Evolutionary conservation across 2,113 vertebrate species (phyloP).

Genomic region (Oreochromis niloticus): DNA sequence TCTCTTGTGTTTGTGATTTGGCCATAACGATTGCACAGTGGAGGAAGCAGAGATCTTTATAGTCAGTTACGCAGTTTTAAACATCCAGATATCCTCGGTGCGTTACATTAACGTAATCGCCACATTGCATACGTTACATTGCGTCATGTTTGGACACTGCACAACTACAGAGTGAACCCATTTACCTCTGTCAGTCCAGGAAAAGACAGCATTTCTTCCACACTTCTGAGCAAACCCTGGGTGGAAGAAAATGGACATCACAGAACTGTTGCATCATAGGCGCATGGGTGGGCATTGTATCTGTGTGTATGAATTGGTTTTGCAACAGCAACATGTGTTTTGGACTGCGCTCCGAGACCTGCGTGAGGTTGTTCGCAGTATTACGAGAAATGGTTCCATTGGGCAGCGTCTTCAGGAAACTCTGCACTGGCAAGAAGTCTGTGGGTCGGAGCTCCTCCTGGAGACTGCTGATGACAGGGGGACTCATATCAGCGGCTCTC

Average conservation of each 20-base stretch:
- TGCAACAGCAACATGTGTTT: background rate
- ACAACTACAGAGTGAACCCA: conserved; percentile 54
- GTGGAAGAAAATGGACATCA: conserved; percentile 41
- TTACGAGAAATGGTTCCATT: conserved; percentile 64
- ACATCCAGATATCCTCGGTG: background rate
- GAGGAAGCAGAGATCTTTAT: background rate
- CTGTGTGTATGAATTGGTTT: conserved; percentile 14
- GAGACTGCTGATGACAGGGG: conserved; percentile 56
- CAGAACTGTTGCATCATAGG: conserved; percentile 32
- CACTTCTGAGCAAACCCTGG: conserved; percentile 82
- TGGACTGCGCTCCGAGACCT: conserved; percentile 67
- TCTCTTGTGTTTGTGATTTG: conserved; percentile 30
- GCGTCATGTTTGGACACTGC: conserved; percentile 25
- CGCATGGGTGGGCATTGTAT: conserved; percentile 9
- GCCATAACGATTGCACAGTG: background rate
- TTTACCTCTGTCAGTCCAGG: conserved; percentile 65
- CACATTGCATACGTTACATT: conserved; percentile 18
- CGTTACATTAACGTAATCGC: conserved; percentile 7
- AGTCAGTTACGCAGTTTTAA: background rate
- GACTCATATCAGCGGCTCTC: conserved; percentile 65
- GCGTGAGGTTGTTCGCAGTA: conserved; percentile 78
- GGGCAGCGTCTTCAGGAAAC: conserved; percentile 72
- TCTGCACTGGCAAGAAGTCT: conserved; percentile 12
- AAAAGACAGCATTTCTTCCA: conserved; percentile 78
- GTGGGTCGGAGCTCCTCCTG: conserved; percentile 18